phyloP scores from a whole-genome alignment of 2,888 invertebrate species.

The Microctonus aethiopoides region DNA sequence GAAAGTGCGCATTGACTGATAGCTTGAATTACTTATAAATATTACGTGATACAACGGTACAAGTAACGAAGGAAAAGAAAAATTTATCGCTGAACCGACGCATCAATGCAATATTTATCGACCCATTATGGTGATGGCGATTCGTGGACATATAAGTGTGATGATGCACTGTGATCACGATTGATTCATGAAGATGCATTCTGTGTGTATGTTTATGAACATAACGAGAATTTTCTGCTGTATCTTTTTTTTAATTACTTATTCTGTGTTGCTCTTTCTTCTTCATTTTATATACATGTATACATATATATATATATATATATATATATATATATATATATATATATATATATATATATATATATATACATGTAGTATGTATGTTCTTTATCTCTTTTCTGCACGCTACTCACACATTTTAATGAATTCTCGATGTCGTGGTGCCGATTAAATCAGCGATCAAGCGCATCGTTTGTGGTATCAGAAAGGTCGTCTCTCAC shows the following conservation, averaged over 20 bases:
- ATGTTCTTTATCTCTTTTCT: constrained; percentile 4
- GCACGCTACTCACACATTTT: constrained; percentile 29
- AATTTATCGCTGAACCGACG: constrained; percentile 15
- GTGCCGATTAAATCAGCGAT: constrained; percentile 44
- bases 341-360: too few species aligned
- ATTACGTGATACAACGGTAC: constrained; percentile 2
- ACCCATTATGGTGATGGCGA: neutral
- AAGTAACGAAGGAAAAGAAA: neutral
- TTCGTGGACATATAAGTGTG: constrained; percentile 4
- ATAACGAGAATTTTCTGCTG: constrained; percentile 7
- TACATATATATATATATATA: too few species aligned
- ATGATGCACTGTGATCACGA: constrained; percentile 20
- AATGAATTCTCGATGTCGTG: constrained; percentile 52
- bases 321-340: too few species aligned
- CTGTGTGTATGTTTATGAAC: neutral
- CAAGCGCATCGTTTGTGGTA: constrained; percentile 36
- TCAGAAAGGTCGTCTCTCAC: constrained; percentile 37
- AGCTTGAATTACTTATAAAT: neutral
- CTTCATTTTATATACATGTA: neutral
- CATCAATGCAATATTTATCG: constrained; percentile 23
- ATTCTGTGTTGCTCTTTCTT: neutral
- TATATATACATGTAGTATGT: too few species aligned
- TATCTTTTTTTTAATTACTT: neutral
- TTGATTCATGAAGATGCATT: constrained; percentile 24
- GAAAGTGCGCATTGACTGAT: neutral